Evolutionary conservation across 2,888 invertebrate species (phyloP), one percentile per base, ranked within the genome.

Genomic region (Eubasilissa splendida): DNA sequence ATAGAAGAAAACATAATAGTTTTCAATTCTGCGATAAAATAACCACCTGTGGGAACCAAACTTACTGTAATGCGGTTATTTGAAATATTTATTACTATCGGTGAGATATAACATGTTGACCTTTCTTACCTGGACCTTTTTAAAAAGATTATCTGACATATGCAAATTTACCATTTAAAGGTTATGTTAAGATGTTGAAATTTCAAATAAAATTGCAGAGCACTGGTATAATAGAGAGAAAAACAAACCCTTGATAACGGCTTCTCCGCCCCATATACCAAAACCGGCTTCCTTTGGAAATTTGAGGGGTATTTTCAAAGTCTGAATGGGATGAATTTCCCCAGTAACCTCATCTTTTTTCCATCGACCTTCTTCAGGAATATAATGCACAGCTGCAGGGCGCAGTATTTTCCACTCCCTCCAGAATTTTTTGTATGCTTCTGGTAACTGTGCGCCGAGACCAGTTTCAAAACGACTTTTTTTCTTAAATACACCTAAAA

Each of bases 181-280:
- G 60, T 63, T 63, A 63, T 63, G 60, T n/a, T 22, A 22, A 22
- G 22, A 22, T 71, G 71, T 71, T 71, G 33, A 71, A 31, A 54
- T 71, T 33, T 73, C n/a, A 60, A 59, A 59, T 0, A 63, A 22
- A 8, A 63, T 14, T 10, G 22, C 22, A 22, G 22, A 22, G 22
- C 22, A 22, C 1, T 22, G 22, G 22, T 22, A 22, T 22, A 22
- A 22, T 22, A 22, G 22, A 22, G 22, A 22, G 33, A 63, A 63
- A 31, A 31, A 12, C 33, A 52, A 83, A 89, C 90, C 99, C 90
- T 96, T 95, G 33, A 99, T 90, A 0, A 99, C 92, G 54, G 95
- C 97, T 90, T 99, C 99, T 9, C 99, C 99, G 83, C 98, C 99
- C 99, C 99, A 99, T 84, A 99, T 91, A 54, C 98, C 98, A 66